Evolutionary conservation across 1,140 invertebrate species (phyloP).

Genomic region (Listronotus bonariensis): DNA sequence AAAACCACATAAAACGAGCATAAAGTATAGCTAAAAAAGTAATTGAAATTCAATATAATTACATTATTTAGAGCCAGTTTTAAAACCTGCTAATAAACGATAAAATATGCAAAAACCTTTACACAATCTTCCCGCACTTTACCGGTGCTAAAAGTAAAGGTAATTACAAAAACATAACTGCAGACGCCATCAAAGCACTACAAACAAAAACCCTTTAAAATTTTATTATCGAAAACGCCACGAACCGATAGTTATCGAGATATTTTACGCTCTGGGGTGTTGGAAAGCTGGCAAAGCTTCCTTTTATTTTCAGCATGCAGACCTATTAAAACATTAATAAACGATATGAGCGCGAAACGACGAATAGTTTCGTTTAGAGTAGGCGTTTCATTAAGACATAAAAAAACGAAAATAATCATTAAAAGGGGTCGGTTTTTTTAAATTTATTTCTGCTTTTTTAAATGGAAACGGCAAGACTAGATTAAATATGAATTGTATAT

Average conservation of each 20-base stretch:
- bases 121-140: neutral
- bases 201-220: slow-evolving; percentile 35
- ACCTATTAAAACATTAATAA: slow-evolving; percentile 33
- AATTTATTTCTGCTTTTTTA: too few species aligned
- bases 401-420: too few species aligned
- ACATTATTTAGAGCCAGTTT: too few species aligned
- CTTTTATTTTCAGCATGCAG: slow-evolving; percentile 19
- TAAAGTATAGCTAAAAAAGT: too few species aligned
- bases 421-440: too few species aligned
- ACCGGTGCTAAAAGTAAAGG: slow-evolving; percentile 17
- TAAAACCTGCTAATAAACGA: too few species aligned
- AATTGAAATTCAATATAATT: too few species aligned
- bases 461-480: too few species aligned
- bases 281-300: slow-evolving; percentile 19
- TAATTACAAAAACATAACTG: slow-evolving; percentile 32
- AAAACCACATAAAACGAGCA: too few species aligned
- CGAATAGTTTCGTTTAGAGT: slow-evolving; percentile 18
- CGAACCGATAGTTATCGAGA: slow-evolving; percentile 28
- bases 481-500: too few species aligned
- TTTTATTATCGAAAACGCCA: slow-evolving; percentile 33
- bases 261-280: slow-evolving; percentile 28
- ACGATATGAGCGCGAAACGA: slow-evolving; percentile 24
- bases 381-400: neutral
- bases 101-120: slow-evolving; percentile 18
- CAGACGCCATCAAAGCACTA: slow-evolving; percentile 28